phyloP scores from a whole-genome alignment of 2,888 invertebrate species.

The Danaus chrysippus region DNA sequence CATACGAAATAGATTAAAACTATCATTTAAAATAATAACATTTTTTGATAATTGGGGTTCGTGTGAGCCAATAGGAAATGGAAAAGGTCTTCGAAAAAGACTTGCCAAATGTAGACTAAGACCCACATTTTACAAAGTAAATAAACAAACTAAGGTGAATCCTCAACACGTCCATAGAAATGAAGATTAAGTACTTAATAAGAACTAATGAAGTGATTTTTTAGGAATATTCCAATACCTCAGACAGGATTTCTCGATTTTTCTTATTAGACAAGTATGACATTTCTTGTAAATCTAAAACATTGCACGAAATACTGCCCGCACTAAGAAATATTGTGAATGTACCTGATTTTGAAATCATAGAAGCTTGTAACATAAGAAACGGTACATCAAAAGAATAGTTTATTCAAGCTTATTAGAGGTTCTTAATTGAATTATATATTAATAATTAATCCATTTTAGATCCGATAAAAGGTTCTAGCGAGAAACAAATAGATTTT shows the following conservation, averaged over 20 bases:
- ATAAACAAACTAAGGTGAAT: not conserved
- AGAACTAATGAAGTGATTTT: not conserved
- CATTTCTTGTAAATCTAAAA: not conserved
- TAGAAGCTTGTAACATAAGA: not conserved
- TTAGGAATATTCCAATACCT: not conserved
- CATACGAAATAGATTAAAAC: constrained; percentile 37
- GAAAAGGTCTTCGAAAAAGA: constrained; percentile 56
- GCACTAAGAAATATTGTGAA: not conserved
- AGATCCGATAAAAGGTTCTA: not conserved
- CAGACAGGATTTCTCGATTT: not conserved
- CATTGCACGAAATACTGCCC: not conserved
- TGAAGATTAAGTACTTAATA: not conserved
- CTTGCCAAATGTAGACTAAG: constrained; percentile 59
- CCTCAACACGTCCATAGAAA: not conserved
- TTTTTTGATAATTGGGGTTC: constrained; percentile 75
- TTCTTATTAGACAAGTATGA: not conserved
- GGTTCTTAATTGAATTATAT: not conserved
- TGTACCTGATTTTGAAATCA: not conserved
- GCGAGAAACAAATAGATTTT: constrained; percentile 5
- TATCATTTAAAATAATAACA: constrained; percentile 65
- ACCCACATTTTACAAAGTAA: not conserved
- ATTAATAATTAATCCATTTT: not conserved
- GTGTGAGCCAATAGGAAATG: constrained; percentile 69
- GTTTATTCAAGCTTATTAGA: not conserved
- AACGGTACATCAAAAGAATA: not conserved